These are phyloP conservation scores for Pipistrellus kuhlii DNA, from an alignment of 2,797 vertebrate genomes.

Conservation along the genomic window DNA sequence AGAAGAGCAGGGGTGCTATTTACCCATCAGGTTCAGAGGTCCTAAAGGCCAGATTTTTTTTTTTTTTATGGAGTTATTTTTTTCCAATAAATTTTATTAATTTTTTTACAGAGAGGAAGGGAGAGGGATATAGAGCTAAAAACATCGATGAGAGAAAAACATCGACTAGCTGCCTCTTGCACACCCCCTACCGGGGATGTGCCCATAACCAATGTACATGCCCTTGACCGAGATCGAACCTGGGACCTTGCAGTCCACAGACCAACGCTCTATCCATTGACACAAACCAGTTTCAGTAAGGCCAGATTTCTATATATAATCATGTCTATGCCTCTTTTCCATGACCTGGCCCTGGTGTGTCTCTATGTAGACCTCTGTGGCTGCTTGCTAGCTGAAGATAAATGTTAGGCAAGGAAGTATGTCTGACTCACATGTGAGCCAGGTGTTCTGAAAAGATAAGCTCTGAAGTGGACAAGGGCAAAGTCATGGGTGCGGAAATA, in stretches of 20 bases:
- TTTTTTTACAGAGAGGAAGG: too few relatives aligned
- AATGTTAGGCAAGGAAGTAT: conserved; percentile 30
- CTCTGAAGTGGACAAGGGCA: not conserved
- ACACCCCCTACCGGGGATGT: too few relatives aligned
- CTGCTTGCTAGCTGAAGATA: conserved; percentile 49
- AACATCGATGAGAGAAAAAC: too few relatives aligned
- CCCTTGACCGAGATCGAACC: too few relatives aligned
- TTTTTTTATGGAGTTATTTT: too few relatives aligned
- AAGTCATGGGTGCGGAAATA: not conserved
- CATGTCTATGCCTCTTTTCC: not conserved
- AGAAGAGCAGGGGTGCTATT: not conserved
- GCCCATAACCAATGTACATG: too few relatives aligned
- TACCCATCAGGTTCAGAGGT: not conserved
- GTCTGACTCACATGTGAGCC: not conserved
- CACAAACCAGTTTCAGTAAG: too few relatives aligned
- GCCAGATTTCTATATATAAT: not conserved
- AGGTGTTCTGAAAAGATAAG: conserved; percentile 75
- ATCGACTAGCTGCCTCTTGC: too few relatives aligned
- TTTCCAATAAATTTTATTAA: too few relatives aligned
- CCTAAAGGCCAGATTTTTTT: not conserved
- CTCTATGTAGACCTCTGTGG: not conserved
- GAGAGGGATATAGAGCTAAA: too few relatives aligned
- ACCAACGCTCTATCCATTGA: too few relatives aligned
- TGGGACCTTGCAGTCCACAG: too few relatives aligned
- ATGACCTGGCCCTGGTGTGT: not conserved